Evolutionary conservation across 92 coral and sea anemone genomes (phyloP).

Genomic region (Virgularia gustaviana): DNA sequence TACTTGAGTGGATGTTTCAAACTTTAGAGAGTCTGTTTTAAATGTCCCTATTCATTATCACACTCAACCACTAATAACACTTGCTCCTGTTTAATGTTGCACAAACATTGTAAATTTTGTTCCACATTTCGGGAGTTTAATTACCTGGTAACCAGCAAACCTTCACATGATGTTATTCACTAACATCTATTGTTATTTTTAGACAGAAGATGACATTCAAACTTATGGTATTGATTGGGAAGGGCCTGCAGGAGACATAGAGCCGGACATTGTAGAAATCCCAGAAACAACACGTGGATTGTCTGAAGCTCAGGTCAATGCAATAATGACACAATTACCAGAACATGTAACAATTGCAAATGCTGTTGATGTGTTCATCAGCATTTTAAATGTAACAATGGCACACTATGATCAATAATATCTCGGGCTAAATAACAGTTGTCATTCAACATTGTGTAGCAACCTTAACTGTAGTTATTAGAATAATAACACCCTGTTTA

Average conservation of each 20-base stretch:
- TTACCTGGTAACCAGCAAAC: background rate
- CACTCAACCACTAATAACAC: too few species aligned
- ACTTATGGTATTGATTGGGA: constrained; percentile 26
- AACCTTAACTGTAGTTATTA: too few species aligned
- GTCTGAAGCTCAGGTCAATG: constrained; percentile 6
- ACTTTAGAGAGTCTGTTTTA: background rate
- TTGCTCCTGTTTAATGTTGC: too few species aligned
- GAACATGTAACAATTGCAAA: constrained; percentile 11
- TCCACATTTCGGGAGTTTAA: background rate
- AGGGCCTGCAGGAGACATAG: background rate
- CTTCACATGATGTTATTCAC: background rate
- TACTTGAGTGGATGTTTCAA: background rate
- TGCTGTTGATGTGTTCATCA: constrained; percentile 4
- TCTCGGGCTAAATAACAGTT: background rate
- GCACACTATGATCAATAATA: background rate
- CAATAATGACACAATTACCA: constrained; percentile 9
- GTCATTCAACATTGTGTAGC: too few species aligned
- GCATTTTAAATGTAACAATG: constrained; percentile 2
- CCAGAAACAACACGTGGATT: constrained; percentile 10
- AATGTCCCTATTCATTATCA: background rate
- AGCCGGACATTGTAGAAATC: constrained; percentile 24
- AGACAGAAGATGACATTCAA: background rate
- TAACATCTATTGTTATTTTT: background rate
- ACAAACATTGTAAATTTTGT: background rate
- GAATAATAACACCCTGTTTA: too few species aligned